Evolutionary conservation across 2,888 invertebrate species (phyloP).

Genomic region (Caenorhabditis sp.): DNA sequence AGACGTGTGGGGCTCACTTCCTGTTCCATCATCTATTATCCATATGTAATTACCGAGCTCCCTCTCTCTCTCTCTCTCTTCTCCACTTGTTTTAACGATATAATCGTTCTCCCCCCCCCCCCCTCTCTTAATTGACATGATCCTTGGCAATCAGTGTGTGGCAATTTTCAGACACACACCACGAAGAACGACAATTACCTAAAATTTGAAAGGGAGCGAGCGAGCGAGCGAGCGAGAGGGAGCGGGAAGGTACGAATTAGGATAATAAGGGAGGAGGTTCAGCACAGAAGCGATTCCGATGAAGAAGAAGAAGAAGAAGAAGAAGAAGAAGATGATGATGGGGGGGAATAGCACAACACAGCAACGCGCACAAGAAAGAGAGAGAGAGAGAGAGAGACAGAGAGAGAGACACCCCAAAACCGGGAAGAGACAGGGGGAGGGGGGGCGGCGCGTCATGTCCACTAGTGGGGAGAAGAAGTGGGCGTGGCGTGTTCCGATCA

Average conservation of each 20-base stretch:
- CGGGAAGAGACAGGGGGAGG: too few species aligned
- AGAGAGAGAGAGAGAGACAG: constrained; percentile 21
- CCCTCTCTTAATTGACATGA: background rate
- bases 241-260: constrained; percentile 50
- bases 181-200: constrained; percentile 35
- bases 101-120: background rate
- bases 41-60: too few species aligned
- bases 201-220: constrained; percentile 29
- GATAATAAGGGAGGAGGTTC: constrained; percentile 43
- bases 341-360: constrained; percentile 34
- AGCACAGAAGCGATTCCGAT: constrained; percentile 2
- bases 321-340: constrained; percentile 12
- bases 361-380: constrained; percentile 22
- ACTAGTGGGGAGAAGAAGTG: background rate
- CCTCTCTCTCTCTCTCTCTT: too few species aligned
- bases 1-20: too few species aligned
- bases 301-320: constrained; percentile 13
- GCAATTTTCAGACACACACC: constrained; percentile 25
- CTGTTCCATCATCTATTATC: too few species aligned
- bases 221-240: constrained; percentile 8
- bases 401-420: too few species aligned
- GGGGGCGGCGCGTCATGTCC: constrained; percentile 13
- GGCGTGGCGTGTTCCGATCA: constrained; percentile 19
- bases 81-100: too few species aligned
- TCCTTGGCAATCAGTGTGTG: constrained; percentile 31